Percentiles rank a stretch among this genome's conserved stretches.
These are phyloP conservation scores for Strigops habroptila DNA, from an alignment of 2,113 vertebrate genomes.

Conservation along the genomic window DNA sequence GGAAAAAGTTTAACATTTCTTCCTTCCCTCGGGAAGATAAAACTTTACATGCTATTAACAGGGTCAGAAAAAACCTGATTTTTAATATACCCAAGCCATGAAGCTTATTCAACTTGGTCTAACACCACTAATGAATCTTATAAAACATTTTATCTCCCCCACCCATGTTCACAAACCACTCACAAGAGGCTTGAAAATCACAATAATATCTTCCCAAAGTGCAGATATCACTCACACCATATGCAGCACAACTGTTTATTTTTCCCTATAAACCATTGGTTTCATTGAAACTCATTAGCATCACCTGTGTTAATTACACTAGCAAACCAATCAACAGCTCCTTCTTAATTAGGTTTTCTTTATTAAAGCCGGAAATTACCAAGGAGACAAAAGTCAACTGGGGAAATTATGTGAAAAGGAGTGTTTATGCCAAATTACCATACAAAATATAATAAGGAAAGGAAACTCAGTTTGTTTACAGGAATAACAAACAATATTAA, in stretches of 20 bases:
- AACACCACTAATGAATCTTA: constrained; percentile 91
- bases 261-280: constrained; percentile 85
- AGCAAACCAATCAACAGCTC: constrained; percentile 98
- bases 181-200: constrained; percentile 86
- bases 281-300: constrained; percentile 98
- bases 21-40: constrained; percentile 19
- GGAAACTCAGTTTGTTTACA: constrained; percentile 76
- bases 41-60: constrained; percentile 49
- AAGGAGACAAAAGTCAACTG: constrained; percentile 90
- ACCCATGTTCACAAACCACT: constrained; percentile 80
- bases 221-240: constrained; percentile 76
- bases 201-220: constrained; percentile 83
- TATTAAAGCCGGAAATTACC: constrained; percentile 94
- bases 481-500: constrained; percentile 81
- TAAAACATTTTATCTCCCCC: constrained; percentile 82
- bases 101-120: constrained; percentile 81
- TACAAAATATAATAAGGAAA: constrained; percentile 77
- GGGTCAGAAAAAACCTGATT: constrained; percentile 47
- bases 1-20: constrained; percentile 12
- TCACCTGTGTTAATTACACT: constrained; percentile 99
- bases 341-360: constrained; percentile 98
- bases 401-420: constrained; percentile 83
- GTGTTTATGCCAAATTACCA: constrained; percentile 83
- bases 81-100: constrained; percentile 61
- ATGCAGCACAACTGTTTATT: constrained; percentile 76